These are phyloP conservation scores for Melanotaenia boesemani DNA, from an alignment of 2,797 vertebrate species.

Conservation along the genomic window DNA sequence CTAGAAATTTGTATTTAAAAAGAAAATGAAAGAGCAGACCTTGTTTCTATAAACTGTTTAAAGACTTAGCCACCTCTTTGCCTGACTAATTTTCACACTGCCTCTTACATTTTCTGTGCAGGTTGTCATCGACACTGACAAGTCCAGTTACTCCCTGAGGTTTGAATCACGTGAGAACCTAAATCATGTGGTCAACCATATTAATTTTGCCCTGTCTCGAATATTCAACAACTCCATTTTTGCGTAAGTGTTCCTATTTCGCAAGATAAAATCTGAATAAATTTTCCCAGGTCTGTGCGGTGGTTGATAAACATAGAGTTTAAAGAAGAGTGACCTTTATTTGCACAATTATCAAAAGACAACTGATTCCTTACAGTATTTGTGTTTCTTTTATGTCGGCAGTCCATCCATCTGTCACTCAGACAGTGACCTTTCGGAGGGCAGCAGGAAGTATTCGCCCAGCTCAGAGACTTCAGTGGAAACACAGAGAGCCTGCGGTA, in stretches of 20 bases:
- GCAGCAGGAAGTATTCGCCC: slow-evolving; percentile 90
- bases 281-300: slow-evolving; percentile 5
- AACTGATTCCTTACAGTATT: slow-evolving; percentile 24
- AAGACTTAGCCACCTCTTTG: not conserved
- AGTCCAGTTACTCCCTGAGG: slow-evolving; percentile 83
- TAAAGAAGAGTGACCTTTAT: slow-evolving; percentile 40
- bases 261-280: not conserved
- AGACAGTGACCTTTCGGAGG: slow-evolving; percentile 89
- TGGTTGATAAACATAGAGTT: slow-evolving; percentile 11
- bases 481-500: slow-evolving; percentile 91
- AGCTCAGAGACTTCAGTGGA: slow-evolving; percentile 91
- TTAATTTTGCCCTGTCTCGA: slow-evolving; percentile 87
- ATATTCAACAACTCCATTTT: slow-evolving; percentile 89
- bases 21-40: not conserved
- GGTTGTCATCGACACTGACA: slow-evolving; percentile 89
- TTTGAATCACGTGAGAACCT: slow-evolving; percentile 85
- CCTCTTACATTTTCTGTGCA: slow-evolving; percentile 50
- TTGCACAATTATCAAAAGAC: slow-evolving; percentile 22
- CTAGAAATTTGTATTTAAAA: not conserved
- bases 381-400: slow-evolving; percentile 46
- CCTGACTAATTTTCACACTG: not conserved
- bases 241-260: slow-evolving; percentile 74
- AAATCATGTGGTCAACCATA: slow-evolving; percentile 87
- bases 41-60: not conserved
- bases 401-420: slow-evolving; percentile 89